Conservation (phyloP, 2,888 invertebrate genomes). For the Xanthostigma xanthostigma region DNA sequence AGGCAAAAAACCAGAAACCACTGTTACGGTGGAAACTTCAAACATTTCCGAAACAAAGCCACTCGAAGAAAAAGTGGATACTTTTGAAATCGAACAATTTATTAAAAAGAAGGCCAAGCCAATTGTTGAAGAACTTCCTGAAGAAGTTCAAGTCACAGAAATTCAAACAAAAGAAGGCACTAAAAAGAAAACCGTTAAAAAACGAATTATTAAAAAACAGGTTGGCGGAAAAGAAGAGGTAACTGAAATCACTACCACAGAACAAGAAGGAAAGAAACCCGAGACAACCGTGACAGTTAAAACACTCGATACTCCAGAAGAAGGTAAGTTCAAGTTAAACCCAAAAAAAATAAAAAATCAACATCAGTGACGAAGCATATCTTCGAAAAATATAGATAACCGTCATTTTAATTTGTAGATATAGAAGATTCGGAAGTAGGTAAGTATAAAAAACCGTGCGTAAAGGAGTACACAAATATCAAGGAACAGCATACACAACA, state of each 20-base stretch:
- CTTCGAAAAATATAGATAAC: slow-evolving; percentile 5
- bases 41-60: slow-evolving; percentile 5
- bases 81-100: slow-evolving; percentile 9
- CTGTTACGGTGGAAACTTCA: slow-evolving; percentile 14
- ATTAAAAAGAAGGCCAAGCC: slow-evolving; percentile 8
- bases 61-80: slow-evolving; percentile 12
- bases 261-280: slow-evolving; percentile 29
- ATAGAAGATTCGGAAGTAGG: slow-evolving; percentile 17
- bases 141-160: slow-evolving; percentile 17
- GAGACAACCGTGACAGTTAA: slow-evolving; percentile 21
- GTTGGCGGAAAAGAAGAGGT: no score
- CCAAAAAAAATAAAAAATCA: no score
- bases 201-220: no score
- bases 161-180: slow-evolving; percentile 24
- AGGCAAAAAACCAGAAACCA: slow-evolving; percentile 21
- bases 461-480: no score
- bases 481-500: no score
- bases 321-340: no score
- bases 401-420: slow-evolving; percentile 7
- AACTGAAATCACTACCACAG: no score
- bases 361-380: neutral
- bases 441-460: neutral
- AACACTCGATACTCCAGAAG: slow-evolving; percentile 13
- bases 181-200: slow-evolving; percentile 23
- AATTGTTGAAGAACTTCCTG: slow-evolving; percentile 10